Percentiles rank a stretch among this genome's conserved stretches.
Conservation (phyloP, 2,797 vertebrate species). For the Triplophysa bombifrons region DNA sequence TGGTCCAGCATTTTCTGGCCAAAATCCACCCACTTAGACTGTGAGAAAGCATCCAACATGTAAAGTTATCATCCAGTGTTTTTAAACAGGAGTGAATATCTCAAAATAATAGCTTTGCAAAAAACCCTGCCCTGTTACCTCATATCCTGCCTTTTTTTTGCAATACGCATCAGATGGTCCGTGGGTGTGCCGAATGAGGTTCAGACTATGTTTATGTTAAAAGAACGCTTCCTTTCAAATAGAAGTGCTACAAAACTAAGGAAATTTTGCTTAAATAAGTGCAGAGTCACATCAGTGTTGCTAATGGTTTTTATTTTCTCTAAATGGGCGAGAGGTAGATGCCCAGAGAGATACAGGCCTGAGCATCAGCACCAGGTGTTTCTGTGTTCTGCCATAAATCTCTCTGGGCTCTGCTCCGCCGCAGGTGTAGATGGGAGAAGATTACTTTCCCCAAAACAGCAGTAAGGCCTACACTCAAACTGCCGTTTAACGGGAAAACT, state of each 20-base stretch:
- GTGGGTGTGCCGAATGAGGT: neutral
- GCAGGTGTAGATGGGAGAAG: conserved; percentile 71
- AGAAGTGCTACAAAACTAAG: neutral
- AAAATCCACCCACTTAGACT: neutral
- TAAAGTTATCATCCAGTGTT: neutral
- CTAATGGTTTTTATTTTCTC: conserved; percentile 57
- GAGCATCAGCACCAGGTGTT: conserved; percentile 60
- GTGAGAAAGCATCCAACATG: neutral
- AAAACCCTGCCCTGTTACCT: neutral
- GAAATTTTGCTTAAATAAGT: neutral
- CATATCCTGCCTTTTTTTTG: neutral
- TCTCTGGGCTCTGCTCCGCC: conserved; percentile 62
- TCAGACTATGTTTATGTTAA: neutral
- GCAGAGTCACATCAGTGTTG: conserved; percentile 3
- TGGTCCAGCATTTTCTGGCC: neutral
- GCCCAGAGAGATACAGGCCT: conserved; percentile 28
- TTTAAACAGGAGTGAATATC: neutral
- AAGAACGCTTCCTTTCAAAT: neutral
- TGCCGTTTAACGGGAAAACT: conserved; percentile 74
- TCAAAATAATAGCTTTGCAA: neutral
- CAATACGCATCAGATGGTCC: neutral
- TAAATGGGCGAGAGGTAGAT: conserved; percentile 41
- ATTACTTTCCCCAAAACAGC: conserved; percentile 74
- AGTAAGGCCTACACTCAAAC: conserved; percentile 68
- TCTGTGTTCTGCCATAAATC: conserved; percentile 61